Percentiles rank a stretch among this genome's conserved stretches.
Evolutionary conservation across 1,140 invertebrate genomes (phyloP).

Genomic region (Eupristina koningsbergeri): DNA sequence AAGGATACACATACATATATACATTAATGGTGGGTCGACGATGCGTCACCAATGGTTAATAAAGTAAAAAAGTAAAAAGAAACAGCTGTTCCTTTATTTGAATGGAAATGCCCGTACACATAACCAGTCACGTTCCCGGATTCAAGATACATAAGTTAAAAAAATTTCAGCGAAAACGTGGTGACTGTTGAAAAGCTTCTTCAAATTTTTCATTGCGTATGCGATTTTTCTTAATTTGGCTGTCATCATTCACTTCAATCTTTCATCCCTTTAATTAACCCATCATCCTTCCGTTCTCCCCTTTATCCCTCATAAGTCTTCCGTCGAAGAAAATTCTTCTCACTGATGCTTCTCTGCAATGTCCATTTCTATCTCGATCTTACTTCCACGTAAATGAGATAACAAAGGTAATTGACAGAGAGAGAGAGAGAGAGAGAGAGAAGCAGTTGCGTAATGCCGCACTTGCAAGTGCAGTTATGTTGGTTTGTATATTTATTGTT

Average conservation of each 20-base stretch:
- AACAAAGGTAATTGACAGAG: not conserved
- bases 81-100: too few relatives aligned
- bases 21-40: too few relatives aligned
- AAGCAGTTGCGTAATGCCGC: slow-evolving; percentile 8
- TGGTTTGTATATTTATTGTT: too few relatives aligned
- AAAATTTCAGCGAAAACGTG: too few relatives aligned
- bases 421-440: too few relatives aligned
- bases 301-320: not conserved
- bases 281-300: not conserved
- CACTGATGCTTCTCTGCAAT: not conserved
- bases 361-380: not conserved
- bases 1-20: not conserved
- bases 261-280: too few relatives aligned
- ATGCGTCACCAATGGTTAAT: not conserved
- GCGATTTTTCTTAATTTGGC: not conserved
- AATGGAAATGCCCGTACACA: too few relatives aligned
- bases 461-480: slow-evolving; percentile 62
- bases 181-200: not conserved
- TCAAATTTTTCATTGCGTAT: not conserved
- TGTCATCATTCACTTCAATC: too few relatives aligned
- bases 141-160: not conserved
- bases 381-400: not conserved
- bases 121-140: not conserved
- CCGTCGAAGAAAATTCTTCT: not conserved
- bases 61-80: not conserved